These are phyloP conservation scores for Drosophila repleta DNA, from an alignment of 1,140 invertebrate genomes.

Conservation along the genomic window DNA sequence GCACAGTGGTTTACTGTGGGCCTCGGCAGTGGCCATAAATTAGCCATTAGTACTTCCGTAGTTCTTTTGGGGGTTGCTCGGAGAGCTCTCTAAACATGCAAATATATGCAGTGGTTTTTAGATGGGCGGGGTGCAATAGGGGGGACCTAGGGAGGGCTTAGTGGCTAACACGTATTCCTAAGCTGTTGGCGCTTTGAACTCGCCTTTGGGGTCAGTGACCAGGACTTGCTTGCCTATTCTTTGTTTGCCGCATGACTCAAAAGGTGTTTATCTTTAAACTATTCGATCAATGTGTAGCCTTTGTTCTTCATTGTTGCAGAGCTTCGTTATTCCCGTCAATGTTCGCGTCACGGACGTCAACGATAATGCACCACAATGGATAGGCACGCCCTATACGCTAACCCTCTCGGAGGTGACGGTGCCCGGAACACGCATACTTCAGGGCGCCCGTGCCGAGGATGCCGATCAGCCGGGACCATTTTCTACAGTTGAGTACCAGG, in stretches of 20 bases:
- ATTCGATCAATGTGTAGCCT: conserved; percentile 22
- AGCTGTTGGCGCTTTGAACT: conserved; percentile 71
- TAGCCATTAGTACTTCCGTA: conserved; percentile 79
- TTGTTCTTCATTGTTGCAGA: conserved; percentile 84
- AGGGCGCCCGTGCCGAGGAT: conserved; percentile 91
- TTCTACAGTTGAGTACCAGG: conserved; percentile 94
- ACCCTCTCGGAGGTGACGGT: conserved; percentile 95
- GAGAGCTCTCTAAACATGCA: conserved; percentile 59
- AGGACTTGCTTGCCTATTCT: conserved; percentile 41
- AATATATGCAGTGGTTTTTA: conserved; percentile 67
- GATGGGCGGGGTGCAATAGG: conserved; percentile 6
- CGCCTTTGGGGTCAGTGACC: conserved; percentile 64
- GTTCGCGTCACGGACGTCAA: conserved; percentile 96
- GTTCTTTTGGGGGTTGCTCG: conserved; percentile 32
- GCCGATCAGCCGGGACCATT: conserved; percentile 95
- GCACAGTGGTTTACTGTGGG: conserved; percentile 55
- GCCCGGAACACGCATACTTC: conserved; percentile 90
- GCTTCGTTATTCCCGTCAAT: conserved; percentile 94
- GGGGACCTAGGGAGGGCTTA: neutral
- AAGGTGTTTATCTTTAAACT: conserved; percentile 60
- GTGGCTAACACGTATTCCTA: neutral
- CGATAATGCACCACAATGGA: conserved; percentile 94
- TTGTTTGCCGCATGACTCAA: conserved; percentile 4
- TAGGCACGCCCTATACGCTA: conserved; percentile 91
- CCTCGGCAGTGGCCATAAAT: conserved; percentile 69